A percentile compares a stretch with the other conserved stretches of the same genome.
phyloP scores from a whole-genome alignment of 53 echinoderm and acorn worm genomes.

The Zoroaster sp. region DNA sequence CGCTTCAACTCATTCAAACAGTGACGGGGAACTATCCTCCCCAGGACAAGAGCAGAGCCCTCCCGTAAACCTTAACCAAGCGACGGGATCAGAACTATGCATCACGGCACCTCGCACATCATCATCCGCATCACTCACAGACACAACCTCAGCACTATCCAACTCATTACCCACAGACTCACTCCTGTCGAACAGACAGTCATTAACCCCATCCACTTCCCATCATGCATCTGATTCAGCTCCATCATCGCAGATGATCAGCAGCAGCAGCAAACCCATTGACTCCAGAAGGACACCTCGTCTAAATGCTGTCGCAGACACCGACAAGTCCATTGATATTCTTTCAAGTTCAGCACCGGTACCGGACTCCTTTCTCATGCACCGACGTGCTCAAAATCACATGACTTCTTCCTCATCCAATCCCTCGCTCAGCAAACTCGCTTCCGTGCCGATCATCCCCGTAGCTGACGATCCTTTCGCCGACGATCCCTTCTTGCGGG shows the following conservation, averaged over 20 bases:
- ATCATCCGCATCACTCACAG: background rate
- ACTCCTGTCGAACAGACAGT: background rate
- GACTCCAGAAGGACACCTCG: background rate
- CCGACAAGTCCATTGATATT: background rate
- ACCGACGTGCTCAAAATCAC: constrained; percentile 2
- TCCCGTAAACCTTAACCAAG: background rate
- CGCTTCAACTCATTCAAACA: constrained; percentile 21
- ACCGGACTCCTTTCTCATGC: constrained; percentile 15
- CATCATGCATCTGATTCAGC: background rate
- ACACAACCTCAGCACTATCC: background rate
- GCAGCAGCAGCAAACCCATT: background rate
- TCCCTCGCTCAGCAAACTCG: constrained; percentile 48
- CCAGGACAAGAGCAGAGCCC: background rate
- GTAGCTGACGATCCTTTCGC: constrained; percentile 90
- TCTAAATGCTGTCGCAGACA: background rate
- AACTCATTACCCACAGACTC: constrained; percentile 15
- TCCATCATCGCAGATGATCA: background rate
- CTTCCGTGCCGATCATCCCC: constrained; percentile 61
- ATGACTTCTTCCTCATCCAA: constrained; percentile 41
- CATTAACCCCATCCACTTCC: constrained; percentile 1
- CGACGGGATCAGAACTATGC: background rate
- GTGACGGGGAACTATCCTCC: constrained; percentile 18
- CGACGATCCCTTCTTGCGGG: constrained; percentile 78
- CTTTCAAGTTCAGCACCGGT: constrained; percentile 41
- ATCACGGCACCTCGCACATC: background rate